Percentiles rank a stretch among this genome's conserved stretches.
phyloP scores from a whole-genome alignment of 2,797 vertebrate genomes.

The Psittacula derbiana region DNA sequence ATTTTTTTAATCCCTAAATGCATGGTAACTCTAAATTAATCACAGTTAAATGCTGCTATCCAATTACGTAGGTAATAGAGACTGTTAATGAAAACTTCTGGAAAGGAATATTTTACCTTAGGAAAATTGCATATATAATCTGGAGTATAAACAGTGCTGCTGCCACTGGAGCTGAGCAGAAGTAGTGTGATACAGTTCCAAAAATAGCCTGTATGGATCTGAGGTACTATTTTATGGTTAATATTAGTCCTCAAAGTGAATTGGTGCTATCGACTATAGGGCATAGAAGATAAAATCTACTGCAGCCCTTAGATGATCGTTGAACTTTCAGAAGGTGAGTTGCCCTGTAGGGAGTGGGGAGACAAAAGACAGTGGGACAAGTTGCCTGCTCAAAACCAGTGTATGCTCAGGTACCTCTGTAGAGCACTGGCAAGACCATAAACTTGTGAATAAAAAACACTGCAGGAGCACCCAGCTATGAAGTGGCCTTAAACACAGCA shows the following conservation, averaged over 20 bases:
- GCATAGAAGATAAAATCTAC: background rate
- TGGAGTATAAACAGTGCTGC: background rate
- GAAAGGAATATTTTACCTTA: conserved; percentile 22
- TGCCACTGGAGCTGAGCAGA: background rate
- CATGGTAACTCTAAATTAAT: conserved; percentile 16
- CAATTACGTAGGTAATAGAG: conserved; percentile 23
- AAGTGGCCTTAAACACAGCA: conserved; percentile 21
- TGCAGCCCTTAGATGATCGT: background rate
- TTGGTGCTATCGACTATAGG: background rate
- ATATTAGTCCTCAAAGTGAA: background rate
- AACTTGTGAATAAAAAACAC: background rate
- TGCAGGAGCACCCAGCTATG: background rate
- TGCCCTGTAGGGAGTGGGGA: background rate
- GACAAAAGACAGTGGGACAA: background rate
- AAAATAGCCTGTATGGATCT: conserved; percentile 8
- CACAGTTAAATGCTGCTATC: conserved; percentile 2
- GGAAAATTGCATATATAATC: conserved; percentile 35
- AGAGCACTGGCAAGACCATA: background rate
- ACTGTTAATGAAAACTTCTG: conserved; percentile 47
- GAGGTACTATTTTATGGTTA: conserved; percentile 4
- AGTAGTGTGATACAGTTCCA: background rate
- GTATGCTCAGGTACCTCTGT: background rate
- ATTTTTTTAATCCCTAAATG: conserved; percentile 10
- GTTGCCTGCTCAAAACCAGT: background rate
- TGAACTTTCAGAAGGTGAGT: background rate